Evolutionary conservation across 2,797 vertebrate genomes (phyloP), one percentile per base, ranked within the genome.

Genomic region (Varecia variegata): DNA sequence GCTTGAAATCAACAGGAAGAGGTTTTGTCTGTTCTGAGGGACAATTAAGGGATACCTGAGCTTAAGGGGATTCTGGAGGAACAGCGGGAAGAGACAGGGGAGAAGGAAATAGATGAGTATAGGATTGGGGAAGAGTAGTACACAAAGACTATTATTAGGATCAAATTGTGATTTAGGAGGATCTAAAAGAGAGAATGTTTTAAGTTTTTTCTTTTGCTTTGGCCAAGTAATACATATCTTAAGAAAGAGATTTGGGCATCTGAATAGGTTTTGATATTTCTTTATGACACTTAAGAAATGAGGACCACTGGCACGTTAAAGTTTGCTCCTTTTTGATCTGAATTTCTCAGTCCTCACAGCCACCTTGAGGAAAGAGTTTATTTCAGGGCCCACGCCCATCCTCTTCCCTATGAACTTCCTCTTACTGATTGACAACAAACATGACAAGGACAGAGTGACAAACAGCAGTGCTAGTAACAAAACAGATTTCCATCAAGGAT

Each of bases 201-300:
- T 77, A 68, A 65, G 30, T 50, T 71, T 70, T 27, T 50, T 50
- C 20, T 95, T 92, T 91, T n/a, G 35, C n/a, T 91, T 60, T 86
- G 79, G 83, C 50, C 62, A 86, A 93, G 25, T 54, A 94, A 86
- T 79, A 50, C 91, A 86, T 73, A 50, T 73, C 18, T 70, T 91
- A 76, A 35, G 40, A 89, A 85, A 74, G 79, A 79, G 30, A 94
- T 58, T 77, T 60, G 70, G 90, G 40, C 70, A 86, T 86, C 56
- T 58, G 43, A 58, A 62, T 83, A 52, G 50, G 17, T 85, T 85
- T 18, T 13, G 32, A 70, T 86, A 14, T 38, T 68, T 88, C 54
- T 79, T 79, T 35, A 83, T 74, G 76, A 54, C 67, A 81, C 38
- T 85, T 77, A 86, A 90, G 88, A 90, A 88, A 95, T 32, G 30